phyloP scores from a whole-genome alignment of 2,797 vertebrate genomes.

The Zalophus californianus region DNA sequence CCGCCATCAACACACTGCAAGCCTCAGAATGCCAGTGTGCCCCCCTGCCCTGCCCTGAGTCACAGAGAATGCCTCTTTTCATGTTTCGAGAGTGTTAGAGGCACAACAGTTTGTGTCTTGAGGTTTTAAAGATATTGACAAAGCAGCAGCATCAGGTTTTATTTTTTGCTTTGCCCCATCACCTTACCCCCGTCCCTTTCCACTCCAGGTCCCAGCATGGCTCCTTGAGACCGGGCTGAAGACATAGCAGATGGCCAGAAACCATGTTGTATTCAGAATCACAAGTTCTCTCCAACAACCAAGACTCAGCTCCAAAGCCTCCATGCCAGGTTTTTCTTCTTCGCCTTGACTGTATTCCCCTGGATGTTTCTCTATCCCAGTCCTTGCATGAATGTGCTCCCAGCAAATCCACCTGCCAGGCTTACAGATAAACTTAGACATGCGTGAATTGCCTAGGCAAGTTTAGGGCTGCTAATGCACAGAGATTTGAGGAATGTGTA shows the following conservation, averaged over 20 bases:
- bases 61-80: neutral
- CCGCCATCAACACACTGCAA: neutral
- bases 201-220: neutral
- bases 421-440: neutral
- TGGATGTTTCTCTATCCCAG: neutral
- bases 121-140: neutral
- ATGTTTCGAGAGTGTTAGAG: neutral
- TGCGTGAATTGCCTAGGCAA: too few relatives aligned
- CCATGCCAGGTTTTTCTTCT: neutral
- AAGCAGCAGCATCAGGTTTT: neutral
- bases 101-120: neutral
- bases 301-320: neutral
- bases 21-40: neutral
- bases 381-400: neutral
- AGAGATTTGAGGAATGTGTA: neutral
- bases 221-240: neutral
- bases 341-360: neutral
- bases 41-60: rapidly evolving
- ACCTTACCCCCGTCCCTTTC: neutral
- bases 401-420: neutral
- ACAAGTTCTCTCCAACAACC: neutral
- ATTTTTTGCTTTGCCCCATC: neutral
- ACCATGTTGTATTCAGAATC: neutral
- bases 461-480: neutral
- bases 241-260: neutral